Evolutionary conservation across 2,113 vertebrate species (phyloP).

Genomic region (Malaclemys terrapin): DNA sequence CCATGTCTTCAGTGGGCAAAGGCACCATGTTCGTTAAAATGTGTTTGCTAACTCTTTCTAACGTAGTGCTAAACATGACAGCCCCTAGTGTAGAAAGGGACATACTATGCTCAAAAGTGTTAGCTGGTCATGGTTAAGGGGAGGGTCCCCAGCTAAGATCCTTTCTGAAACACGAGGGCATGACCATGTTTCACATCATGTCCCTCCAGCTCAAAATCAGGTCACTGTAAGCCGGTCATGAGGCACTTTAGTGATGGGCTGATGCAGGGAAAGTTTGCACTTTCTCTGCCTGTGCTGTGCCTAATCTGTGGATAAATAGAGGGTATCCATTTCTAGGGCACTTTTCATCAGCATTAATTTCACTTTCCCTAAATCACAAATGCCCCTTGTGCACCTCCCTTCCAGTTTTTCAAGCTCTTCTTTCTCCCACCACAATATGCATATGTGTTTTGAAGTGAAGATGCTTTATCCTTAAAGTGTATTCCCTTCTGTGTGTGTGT

Average conservation of each 20-base stretch:
- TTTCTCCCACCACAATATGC: not conserved
- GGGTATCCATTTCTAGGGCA: not conserved
- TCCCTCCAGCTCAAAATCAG: not conserved
- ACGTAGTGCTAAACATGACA: not conserved
- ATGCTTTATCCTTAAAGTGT: not conserved
- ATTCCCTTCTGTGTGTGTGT: no score
- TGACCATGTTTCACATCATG: not conserved
- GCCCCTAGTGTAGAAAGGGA: not conserved
- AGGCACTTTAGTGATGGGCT: not conserved
- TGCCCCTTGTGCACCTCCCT: no score
- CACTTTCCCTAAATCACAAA: not conserved
- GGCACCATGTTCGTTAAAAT: not conserved
- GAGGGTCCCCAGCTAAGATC: not conserved
- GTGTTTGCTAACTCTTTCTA: not conserved
- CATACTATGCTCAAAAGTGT: not conserved
- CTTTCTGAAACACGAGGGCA: not conserved
- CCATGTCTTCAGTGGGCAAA: not conserved
- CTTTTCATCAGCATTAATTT: fast-evolving
- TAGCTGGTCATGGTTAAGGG: not conserved
- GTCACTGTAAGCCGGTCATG: not conserved
- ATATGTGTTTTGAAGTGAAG: not conserved
- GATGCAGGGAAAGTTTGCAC: not conserved
- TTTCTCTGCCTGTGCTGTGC: not conserved
- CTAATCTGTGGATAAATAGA: not conserved
- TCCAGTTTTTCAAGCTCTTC: no score